These are phyloP conservation scores for Clusia tigrina DNA, from an alignment of 2,888 invertebrate genomes.

Conservation along the genomic window DNA sequence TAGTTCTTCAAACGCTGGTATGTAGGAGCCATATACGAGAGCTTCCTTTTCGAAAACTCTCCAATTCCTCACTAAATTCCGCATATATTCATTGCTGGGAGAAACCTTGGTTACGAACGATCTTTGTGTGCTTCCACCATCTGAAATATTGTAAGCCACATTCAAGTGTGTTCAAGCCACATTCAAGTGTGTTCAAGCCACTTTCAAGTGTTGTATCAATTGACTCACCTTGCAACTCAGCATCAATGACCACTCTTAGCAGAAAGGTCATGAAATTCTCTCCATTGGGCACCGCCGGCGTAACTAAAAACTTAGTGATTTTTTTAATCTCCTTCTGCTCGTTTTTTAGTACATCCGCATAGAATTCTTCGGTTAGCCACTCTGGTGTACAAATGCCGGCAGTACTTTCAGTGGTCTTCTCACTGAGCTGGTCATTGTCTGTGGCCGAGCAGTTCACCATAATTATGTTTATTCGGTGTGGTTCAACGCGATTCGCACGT, in stretches of 20 bases:
- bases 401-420: not conserved
- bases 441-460: not conserved
- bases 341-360: constrained; percentile 41
- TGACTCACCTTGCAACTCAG: constrained; percentile 44
- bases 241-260: constrained; percentile 40
- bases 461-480: not conserved
- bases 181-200: not conserved
- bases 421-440: not conserved
- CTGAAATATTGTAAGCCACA: constrained; percentile 27
- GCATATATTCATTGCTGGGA: constrained; percentile 38
- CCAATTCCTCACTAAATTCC: constrained; percentile 42
- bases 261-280: constrained; percentile 57
- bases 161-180: not conserved
- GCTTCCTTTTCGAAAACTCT: constrained; percentile 56
- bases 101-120: constrained; percentile 47
- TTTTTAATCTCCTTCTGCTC: constrained; percentile 41
- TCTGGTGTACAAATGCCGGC: constrained; percentile 12
- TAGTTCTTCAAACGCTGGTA: constrained; percentile 40
- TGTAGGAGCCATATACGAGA: constrained; percentile 43
- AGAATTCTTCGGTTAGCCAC: constrained; percentile 37
- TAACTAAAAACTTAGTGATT: constrained; percentile 41
- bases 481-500: too few species aligned
- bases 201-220: not conserved
- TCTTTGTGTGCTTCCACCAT: constrained; percentile 32
- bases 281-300: constrained; percentile 43